A percentile compares a stretch with the other conserved stretches of the same genome.
These are phyloP conservation scores for Gallinago jamesoni DNA, from an alignment of 2,113 vertebrate species.

Conservation along the genomic window DNA sequence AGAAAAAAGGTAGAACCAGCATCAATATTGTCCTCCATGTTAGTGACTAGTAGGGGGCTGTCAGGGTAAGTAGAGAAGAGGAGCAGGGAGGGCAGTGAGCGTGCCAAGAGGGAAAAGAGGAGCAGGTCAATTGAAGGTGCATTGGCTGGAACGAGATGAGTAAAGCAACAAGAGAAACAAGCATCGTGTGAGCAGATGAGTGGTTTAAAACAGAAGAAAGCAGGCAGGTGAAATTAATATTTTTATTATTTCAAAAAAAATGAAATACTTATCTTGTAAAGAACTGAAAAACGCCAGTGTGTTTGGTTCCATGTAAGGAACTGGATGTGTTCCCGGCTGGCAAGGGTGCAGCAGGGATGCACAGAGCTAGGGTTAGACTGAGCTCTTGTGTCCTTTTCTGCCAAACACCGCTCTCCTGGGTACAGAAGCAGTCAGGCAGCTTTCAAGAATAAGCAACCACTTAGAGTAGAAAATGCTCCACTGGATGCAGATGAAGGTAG, in stretches of 20 bases:
- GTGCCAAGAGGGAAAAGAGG: not conserved
- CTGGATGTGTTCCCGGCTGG: not conserved
- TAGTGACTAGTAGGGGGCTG: not conserved
- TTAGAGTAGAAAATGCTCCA: rapidly evolving
- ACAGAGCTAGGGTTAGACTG: rapidly evolving
- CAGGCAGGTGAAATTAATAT: not conserved
- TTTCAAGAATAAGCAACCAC: not conserved
- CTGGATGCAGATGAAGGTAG: not conserved
- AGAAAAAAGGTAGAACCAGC: not conserved
- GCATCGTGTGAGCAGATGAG: not conserved
- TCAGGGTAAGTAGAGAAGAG: not conserved
- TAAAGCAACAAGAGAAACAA: not conserved
- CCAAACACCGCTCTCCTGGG: rapidly evolving
- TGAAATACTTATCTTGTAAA: not conserved
- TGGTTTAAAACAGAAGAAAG: not conserved
- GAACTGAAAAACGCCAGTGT: not conserved
- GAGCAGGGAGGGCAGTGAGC: too few relatives aligned
- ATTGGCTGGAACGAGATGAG: not conserved
- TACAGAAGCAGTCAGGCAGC: too few relatives aligned
- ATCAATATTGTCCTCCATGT: rapidly evolving
- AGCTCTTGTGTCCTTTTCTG: not conserved
- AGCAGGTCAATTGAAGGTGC: not conserved
- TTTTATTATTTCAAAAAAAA: not conserved
- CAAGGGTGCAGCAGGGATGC: not conserved
- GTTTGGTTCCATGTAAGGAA: not conserved